Percentiles rank a stretch among this genome's conserved stretches.
Conservation (phyloP, 2,797 vertebrate species). For the Heliangelus exortis region DNA sequence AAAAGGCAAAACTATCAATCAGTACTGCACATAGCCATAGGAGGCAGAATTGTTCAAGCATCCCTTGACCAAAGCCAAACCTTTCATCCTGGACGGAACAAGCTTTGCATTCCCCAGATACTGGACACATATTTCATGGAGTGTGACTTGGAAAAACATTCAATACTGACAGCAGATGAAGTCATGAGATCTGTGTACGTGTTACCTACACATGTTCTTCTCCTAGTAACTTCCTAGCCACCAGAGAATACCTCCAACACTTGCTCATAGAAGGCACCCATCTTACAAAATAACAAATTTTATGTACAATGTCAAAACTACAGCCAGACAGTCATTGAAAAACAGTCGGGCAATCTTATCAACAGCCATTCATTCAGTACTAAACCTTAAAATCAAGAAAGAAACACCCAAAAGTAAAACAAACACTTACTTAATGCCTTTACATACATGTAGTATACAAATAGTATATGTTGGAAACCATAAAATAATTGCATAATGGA, state of each 20-base stretch:
- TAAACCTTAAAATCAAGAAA: neutral
- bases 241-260: neutral
- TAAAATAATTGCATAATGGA: neutral
- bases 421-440: neutral
- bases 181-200: fast-evolving
- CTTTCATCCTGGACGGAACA: fast-evolving
- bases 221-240: neutral
- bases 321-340: neutral
- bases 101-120: neutral
- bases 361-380: neutral
- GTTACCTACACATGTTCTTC: neutral
- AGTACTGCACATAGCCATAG: too few relatives aligned
- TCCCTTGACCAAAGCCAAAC: neutral
- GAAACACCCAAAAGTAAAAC: neutral
- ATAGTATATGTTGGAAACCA: neutral
- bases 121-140: fast-evolving
- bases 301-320: neutral
- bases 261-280: neutral
- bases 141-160: fast-evolving
- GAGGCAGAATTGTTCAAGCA: neutral
- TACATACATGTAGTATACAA: neutral
- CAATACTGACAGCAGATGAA: neutral
- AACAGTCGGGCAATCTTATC: neutral
- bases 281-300: neutral
- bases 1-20: neutral